Evolutionary conservation across 2,113 vertebrate species (phyloP).

Genomic region (Brachypodius melanocephalos): DNA sequence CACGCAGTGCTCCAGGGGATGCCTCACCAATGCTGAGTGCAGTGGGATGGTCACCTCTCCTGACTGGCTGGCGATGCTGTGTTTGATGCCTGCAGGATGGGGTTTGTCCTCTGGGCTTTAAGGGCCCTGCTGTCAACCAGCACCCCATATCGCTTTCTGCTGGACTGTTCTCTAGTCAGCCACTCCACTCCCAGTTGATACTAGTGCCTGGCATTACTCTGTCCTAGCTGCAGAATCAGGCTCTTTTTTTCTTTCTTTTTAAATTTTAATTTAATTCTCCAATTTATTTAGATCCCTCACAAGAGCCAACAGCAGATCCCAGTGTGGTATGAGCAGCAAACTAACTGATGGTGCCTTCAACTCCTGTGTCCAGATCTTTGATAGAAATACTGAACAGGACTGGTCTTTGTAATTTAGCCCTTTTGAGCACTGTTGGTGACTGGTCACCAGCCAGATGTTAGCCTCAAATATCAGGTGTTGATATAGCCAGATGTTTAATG

Average conservation of each 20-base stretch:
- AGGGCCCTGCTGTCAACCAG: neutral
- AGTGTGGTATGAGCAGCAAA: neutral
- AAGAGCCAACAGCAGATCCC: neutral
- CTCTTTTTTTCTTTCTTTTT: neutral
- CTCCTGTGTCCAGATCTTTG: neutral
- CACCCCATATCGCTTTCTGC: rapidly evolving
- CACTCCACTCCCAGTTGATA: neutral
- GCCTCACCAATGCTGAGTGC: rapidly evolving
- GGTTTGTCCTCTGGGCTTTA: neutral
- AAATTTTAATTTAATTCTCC: neutral
- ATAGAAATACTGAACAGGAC: neutral
- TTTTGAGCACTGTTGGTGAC: neutral
- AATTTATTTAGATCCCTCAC: neutral
- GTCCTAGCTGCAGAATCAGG: neutral
- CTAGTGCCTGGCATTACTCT: neutral
- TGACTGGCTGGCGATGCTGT: neutral
- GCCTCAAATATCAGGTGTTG: neutral
- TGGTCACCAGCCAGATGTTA: neutral
- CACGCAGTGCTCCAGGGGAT: neutral
- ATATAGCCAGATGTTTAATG: neutral
- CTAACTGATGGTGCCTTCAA: neutral
- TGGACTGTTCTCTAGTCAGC: neutral
- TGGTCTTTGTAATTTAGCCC: neutral
- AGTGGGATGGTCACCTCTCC: neutral
- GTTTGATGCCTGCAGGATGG: neutral